Conservation (phyloP, 1,140 invertebrate species). For the Nylanderia fulva region DNA sequence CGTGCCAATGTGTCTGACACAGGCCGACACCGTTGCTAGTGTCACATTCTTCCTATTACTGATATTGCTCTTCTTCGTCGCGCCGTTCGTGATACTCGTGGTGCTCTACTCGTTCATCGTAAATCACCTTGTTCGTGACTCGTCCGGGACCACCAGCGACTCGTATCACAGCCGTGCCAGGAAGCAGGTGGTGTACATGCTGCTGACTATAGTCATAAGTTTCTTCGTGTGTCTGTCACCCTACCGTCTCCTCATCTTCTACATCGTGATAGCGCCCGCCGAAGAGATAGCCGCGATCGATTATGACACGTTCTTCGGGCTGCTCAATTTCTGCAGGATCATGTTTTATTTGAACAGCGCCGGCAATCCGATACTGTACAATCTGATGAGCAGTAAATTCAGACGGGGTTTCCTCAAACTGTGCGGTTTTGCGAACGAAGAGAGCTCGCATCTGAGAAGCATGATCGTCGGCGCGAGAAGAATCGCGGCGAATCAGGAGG, state of each 20-base stretch:
- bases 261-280: slow-evolving; percentile 89
- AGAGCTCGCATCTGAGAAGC: slow-evolving; percentile 83
- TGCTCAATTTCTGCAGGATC: slow-evolving; percentile 93
- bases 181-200: slow-evolving; percentile 92
- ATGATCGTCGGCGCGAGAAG: slow-evolving; percentile 83
- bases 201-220: slow-evolving; percentile 93
- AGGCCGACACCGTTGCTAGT: slow-evolving; percentile 89
- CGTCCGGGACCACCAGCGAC: slow-evolving; percentile 87
- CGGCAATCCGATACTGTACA: slow-evolving; percentile 93
- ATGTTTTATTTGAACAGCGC: slow-evolving; percentile 95
- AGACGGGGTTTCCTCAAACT: slow-evolving; percentile 90
- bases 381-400: slow-evolving; percentile 95
- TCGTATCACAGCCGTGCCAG: slow-evolving; percentile 88
- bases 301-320: slow-evolving; percentile 91
- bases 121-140: slow-evolving; percentile 89
- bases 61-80: slow-evolving; percentile 90
- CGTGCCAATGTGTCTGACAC: slow-evolving; percentile 89
- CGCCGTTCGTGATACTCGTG: slow-evolving; percentile 91
- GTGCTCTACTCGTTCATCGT: slow-evolving; percentile 92
- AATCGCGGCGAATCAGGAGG: slow-evolving; percentile 84
- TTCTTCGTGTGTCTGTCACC: slow-evolving; percentile 96
- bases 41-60: slow-evolving; percentile 91
- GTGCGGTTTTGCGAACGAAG: slow-evolving; percentile 86
- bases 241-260: slow-evolving; percentile 93
- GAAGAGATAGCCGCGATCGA: slow-evolving; percentile 88